Base-by-base conservation (phyloP, 2,797 vertebrate species). In the Lepilemur ruficaudatus region DNA sequence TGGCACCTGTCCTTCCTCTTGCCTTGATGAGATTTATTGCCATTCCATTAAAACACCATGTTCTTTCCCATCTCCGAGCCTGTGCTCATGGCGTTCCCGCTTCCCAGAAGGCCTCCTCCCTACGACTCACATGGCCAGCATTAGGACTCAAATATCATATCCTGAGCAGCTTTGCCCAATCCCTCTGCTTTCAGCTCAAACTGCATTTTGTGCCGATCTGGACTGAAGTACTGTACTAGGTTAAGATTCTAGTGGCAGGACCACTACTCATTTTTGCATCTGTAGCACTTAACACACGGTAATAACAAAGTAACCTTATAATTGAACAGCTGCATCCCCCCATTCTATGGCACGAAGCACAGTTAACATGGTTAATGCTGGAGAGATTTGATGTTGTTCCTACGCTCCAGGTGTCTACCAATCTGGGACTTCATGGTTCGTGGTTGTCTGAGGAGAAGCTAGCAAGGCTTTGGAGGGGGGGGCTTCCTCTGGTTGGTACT, bases 301-400 rank as follows among this genome's bases (percentile, higher is more conserved):
- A 88, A 41, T 25, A 78, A 78, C 8, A 30, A 87, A 85, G 61
- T 88, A 14, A 52, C 55, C 43, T 46, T 52, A 69, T 81, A 46
- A 73, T 41, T 5, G 15, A 65, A 73, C 25, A 38, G 6, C 32
- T 28, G 48, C 50, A 35, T 90, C 67, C 1, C 48, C 55, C 65
- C 15, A 50, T 55, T 73, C 79, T 63, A 7, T 43, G 43, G 4
- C 63, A 57, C 87, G 61, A 41, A 83, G 38, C 48, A 72, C 52
- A 25, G 22, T 32, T 48, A 52, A 14, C 41, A 12, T 38, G 30
- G 22, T 32, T 52, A 57, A 22, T 30, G 12, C 20, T 57, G 63
- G 38, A 28, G 30, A 52, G 30, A 32, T 50, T 78, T 70, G 43
- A 17, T 15, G 23, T 72, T 22, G 76, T 73, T 87, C 43, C 32